These are phyloP conservation scores for Parnassius glacialis DNA, from an alignment of 2,888 invertebrate species.

Conservation along the genomic window DNA sequence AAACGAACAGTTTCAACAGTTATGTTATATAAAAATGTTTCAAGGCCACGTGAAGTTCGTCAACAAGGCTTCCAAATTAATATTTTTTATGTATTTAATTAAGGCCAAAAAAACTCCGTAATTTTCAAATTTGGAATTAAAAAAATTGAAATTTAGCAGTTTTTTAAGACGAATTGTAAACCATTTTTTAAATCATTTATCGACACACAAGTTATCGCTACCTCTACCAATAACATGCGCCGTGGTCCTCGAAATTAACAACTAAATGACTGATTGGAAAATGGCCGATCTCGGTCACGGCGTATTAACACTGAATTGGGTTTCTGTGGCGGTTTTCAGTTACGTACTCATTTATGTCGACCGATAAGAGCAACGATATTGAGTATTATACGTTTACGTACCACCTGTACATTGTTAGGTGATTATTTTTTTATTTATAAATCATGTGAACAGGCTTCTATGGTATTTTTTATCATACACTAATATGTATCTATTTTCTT, in stretches of 20 bases:
- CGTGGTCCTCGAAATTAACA: slow-evolving; percentile 77
- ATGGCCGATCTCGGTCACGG: slow-evolving; percentile 68
- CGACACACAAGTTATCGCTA: slow-evolving; percentile 38
- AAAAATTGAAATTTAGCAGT: no score
- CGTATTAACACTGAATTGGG: slow-evolving; percentile 78
- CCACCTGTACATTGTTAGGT: slow-evolving; percentile 18
- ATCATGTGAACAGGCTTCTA: not conserved
- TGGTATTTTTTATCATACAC: not conserved
- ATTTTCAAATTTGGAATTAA: no score
- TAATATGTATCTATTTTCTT: no score
- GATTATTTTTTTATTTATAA: slow-evolving; percentile 35
- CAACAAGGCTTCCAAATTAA: no score
- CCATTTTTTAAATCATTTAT: slow-evolving; percentile 2
- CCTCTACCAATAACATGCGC: slow-evolving; percentile 73
- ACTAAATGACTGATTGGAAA: slow-evolving; percentile 77
- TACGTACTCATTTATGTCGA: slow-evolving; percentile 51
- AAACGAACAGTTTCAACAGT: no score
- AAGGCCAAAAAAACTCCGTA: no score
- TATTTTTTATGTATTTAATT: no score
- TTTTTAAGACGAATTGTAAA: not conserved
- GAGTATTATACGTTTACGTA: slow-evolving; percentile 20
- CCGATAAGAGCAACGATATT: slow-evolving; percentile 64
- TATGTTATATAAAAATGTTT: no score
- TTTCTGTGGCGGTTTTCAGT: slow-evolving; percentile 71
- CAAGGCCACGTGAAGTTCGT: no score